These are phyloP conservation scores for Xestia ashworthii DNA, from an alignment of 2,888 invertebrate species.

Conservation along the genomic window DNA sequence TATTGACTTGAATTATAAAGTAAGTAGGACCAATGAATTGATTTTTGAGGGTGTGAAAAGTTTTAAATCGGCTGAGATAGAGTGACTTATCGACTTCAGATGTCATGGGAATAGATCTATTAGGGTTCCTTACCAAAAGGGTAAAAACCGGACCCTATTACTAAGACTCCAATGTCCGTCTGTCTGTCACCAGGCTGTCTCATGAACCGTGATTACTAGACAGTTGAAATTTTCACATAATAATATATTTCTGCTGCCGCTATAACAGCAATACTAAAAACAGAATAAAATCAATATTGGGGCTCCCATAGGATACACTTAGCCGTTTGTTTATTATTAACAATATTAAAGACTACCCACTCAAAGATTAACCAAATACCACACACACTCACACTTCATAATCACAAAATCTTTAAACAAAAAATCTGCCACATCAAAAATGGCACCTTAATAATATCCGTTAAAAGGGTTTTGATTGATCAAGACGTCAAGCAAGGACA, in stretches of 20 bases:
- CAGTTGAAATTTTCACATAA: no score
- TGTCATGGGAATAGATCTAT: no score
- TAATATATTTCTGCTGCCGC: no score
- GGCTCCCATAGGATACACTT: no score
- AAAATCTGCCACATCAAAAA: slow-evolving; percentile 57
- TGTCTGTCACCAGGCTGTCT: no score
- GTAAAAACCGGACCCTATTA: no score
- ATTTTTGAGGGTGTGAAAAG: not conserved
- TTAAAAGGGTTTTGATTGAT: slow-evolving; percentile 80
- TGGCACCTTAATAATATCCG: slow-evolving; percentile 69
- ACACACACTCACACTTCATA: slow-evolving; percentile 34
- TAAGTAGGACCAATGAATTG: not conserved
- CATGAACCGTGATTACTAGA: no score
- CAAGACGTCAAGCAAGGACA: slow-evolving; percentile 73
- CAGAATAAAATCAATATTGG: no score
- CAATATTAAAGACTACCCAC: not conserved
- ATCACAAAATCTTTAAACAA: slow-evolving; percentile 44
- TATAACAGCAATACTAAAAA: no score
- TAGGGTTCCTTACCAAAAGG: no score
- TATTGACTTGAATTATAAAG: not conserved
- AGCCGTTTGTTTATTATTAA: not conserved
- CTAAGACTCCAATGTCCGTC: no score
- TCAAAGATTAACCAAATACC: not conserved
- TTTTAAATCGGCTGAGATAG: not conserved
- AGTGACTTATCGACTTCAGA: not conserved